Evolutionary conservation across 2,888 invertebrate genomes (phyloP), one percentile per base, ranked within the genome.

Genomic region (Empis livida): DNA sequence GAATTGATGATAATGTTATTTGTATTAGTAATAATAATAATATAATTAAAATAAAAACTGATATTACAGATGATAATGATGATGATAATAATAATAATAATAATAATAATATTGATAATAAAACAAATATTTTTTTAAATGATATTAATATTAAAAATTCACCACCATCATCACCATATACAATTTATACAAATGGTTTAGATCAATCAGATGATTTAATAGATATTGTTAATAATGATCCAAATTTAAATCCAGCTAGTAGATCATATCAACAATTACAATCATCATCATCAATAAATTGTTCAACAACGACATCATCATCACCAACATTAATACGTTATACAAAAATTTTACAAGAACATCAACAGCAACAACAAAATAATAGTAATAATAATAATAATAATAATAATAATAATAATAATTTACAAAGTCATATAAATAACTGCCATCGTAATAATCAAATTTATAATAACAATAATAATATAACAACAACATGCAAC

Each of bases 161-260:
- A 35, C 35, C n/a, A n/a, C 35, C 35, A 35, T 35, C 35, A n/a
- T n/a, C 35, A 13, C n/a, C 35, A 35, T 35, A 35, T 35, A n/a
- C 35, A 35, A 35, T n/a, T 8, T 27, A 27, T 8, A 8, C 10
- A 35, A n/a, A 35, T n/a, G 35, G 32, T 10, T 32, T 13, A 13
- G 13, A 13, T 32, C 10, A 32, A 10, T 13, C 11, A 13, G 13
- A 35, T 35, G n/a, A 35, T 35, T n/a, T n/a, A n/a, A 6, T 35
- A 13, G n/a, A n/a, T 35, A 35, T 35, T 35, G 35, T 35, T 35
- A 35, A 27, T 15, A 48, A 48, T 30, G 48, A 48, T 48, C 45
- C 48, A 37, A 48, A 48, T 44, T 27, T 48, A 30, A 48, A 48
- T 48, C 48, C 48, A 42, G 48, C 48, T 43, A 48, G 48, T 45